Percentiles rank a stretch among this genome's conserved stretches.
Evolutionary conservation across 2,888 invertebrate species (phyloP).

Genomic region (Archaeoteleia sp.): DNA sequence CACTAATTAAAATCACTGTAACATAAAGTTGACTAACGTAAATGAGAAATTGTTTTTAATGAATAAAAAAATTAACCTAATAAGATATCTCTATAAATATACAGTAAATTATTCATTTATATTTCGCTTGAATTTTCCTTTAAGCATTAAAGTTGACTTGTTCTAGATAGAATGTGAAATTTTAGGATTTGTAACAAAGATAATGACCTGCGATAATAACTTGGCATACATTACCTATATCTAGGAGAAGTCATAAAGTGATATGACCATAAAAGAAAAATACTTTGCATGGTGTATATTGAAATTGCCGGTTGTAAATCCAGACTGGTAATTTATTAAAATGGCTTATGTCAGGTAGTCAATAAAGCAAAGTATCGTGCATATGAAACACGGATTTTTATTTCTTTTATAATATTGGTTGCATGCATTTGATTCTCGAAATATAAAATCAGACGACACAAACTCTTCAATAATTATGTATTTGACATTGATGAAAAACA

Average conservation of each 20-base stretch:
- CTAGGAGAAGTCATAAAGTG: slow-evolving; percentile 6
- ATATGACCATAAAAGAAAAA: slow-evolving; percentile 6
- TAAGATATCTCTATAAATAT: no score
- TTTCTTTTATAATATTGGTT: slow-evolving; percentile 5
- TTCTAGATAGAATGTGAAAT: slow-evolving; percentile 13
- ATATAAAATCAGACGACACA: slow-evolving; percentile 6
- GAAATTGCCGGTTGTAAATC: slow-evolving; percentile 6
- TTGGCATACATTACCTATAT: slow-evolving; percentile 6
- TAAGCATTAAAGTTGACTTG: slow-evolving; percentile 12
- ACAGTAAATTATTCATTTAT: no score
- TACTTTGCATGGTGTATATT: slow-evolving; percentile 9
- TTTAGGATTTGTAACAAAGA: slow-evolving; percentile 16
- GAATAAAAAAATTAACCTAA: no score
- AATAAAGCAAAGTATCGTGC: no score
- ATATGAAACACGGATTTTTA: no score
- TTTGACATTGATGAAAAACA: no score
- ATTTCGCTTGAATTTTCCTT: not conserved
- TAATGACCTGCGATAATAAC: slow-evolving; percentile 14
- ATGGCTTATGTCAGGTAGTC: not conserved
- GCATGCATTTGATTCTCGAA: slow-evolving; percentile 13
- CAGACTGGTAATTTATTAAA: not conserved
- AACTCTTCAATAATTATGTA: slow-evolving; percentile 5
- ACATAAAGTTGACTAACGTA: no score
- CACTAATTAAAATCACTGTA: no score
- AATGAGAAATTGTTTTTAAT: no score